phyloP scores from a whole-genome alignment of 2,888 invertebrate species.

The Synanthedon tipuliformis region DNA sequence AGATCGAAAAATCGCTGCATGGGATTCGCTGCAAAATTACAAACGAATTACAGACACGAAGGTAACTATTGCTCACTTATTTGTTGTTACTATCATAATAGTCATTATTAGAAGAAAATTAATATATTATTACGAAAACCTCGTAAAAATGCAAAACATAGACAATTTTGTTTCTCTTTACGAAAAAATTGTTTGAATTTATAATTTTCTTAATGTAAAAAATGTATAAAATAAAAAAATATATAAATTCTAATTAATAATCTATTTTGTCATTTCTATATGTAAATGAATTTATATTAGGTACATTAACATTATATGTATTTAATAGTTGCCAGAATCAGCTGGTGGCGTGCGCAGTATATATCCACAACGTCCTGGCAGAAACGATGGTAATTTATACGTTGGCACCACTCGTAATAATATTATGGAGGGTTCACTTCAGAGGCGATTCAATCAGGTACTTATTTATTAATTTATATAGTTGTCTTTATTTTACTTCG shows the following conservation, averaged over 20 bases:
- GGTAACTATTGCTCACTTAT: constrained; percentile 46
- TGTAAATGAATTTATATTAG: background rate
- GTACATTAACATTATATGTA: constrained; percentile 10
- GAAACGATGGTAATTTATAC: constrained; percentile 91
- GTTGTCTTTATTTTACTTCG: background rate
- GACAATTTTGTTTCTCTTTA: too few relatives aligned
- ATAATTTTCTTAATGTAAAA: too few relatives aligned
- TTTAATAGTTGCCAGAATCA: constrained; percentile 80
- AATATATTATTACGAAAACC: too few relatives aligned
- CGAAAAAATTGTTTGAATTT: too few relatives aligned
- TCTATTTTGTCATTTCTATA: background rate
- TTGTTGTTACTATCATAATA: too few relatives aligned
- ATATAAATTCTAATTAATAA: too few relatives aligned
- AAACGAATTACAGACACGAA: constrained; percentile 90
- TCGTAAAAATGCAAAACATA: too few relatives aligned
- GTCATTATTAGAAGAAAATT: too few relatives aligned
- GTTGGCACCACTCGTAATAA: constrained; percentile 92
- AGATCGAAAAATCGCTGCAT: constrained; percentile 89
- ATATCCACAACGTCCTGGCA: constrained; percentile 87
- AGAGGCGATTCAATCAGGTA: constrained; percentile 86
- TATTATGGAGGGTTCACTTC: constrained; percentile 90
- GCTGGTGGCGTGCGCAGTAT: constrained; percentile 91
- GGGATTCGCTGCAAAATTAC: constrained; percentile 92
- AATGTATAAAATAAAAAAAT: too few relatives aligned
- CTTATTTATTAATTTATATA: background rate